Evolutionary conservation across 2,888 invertebrate genomes (phyloP).

Genomic region (Oxytorus armatus): DNA sequence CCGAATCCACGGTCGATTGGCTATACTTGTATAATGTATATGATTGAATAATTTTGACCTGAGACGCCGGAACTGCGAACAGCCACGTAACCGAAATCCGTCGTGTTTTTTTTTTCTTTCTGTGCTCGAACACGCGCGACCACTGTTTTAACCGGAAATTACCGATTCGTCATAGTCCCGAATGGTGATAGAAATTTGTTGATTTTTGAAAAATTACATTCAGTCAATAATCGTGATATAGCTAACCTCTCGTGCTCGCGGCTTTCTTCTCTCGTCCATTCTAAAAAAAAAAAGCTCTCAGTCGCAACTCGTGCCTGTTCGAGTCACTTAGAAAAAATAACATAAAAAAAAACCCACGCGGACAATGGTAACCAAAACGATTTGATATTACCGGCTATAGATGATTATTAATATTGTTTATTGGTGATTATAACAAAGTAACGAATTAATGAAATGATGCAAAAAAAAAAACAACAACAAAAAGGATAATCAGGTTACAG

Average conservation of each 20-base stretch:
- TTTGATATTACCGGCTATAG: slow-evolving; percentile 68
- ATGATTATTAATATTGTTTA: slow-evolving; percentile 65
- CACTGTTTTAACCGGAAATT: not conserved
- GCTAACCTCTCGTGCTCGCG: slow-evolving; percentile 34
- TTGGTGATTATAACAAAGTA: slow-evolving; percentile 52
- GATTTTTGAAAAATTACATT: slow-evolving; percentile 8
- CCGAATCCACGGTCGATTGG: slow-evolving; percentile 52
- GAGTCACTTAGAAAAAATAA: slow-evolving; percentile 37
- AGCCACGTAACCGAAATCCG: slow-evolving; percentile 9
- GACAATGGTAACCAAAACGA: slow-evolving; percentile 60
- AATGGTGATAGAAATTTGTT: not conserved
- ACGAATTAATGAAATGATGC: slow-evolving; percentile 38
- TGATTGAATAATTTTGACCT: slow-evolving; percentile 68
- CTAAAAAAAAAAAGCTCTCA: not conserved
- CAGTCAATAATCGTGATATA: slow-evolving; percentile 9
- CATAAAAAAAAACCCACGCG: slow-evolving; percentile 31
- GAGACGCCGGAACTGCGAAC: slow-evolving; percentile 32
- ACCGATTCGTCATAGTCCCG: not conserved
- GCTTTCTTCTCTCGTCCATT: not conserved
- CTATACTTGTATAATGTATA: slow-evolving; percentile 73
- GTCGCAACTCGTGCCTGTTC: slow-evolving; percentile 31
- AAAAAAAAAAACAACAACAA: slow-evolving; percentile 32
- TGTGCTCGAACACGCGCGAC: slow-evolving; percentile 42
- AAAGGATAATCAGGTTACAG: slow-evolving; percentile 42
- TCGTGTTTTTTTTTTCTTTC: slow-evolving; percentile 22